Evolutionary conservation across 2,888 invertebrate genomes (phyloP).

Genomic region (Rotaria macrura): DNA sequence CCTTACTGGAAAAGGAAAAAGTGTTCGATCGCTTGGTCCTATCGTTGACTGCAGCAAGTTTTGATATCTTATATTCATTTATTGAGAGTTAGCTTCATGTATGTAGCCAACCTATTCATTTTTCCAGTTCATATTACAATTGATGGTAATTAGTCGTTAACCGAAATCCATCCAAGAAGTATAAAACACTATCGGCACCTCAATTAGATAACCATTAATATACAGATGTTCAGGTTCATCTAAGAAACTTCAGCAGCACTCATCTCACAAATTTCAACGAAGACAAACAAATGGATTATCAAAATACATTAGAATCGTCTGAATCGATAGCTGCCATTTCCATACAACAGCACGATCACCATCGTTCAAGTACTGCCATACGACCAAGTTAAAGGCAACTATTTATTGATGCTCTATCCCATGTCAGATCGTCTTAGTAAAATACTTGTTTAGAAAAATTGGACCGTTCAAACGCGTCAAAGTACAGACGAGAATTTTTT

Average conservation of each 20-base stretch:
- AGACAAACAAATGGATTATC: background rate
- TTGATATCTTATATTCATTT: background rate
- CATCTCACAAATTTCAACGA: background rate
- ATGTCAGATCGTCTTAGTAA: background rate
- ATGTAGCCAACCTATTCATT: background rate
- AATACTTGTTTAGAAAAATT: background rate
- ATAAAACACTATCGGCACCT: background rate
- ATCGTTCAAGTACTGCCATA: background rate
- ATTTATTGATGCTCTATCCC: background rate
- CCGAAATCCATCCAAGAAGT: background rate
- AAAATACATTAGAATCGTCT: too few species aligned
- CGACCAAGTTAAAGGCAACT: background rate
- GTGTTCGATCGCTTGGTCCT: too few species aligned
- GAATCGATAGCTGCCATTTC: too few species aligned
- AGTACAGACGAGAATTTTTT: background rate
- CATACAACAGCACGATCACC: background rate
- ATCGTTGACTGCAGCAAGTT: too few species aligned
- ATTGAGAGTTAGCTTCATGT: background rate
- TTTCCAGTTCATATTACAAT: background rate
- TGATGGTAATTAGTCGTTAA: background rate
- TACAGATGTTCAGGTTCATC: background rate
- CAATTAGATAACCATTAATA: background rate
- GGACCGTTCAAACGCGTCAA: background rate
- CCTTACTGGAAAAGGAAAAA: too few species aligned
- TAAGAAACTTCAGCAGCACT: background rate